Base-by-base conservation (phyloP, 2,888 invertebrate species). In the Ormyrus thymus region DNA sequence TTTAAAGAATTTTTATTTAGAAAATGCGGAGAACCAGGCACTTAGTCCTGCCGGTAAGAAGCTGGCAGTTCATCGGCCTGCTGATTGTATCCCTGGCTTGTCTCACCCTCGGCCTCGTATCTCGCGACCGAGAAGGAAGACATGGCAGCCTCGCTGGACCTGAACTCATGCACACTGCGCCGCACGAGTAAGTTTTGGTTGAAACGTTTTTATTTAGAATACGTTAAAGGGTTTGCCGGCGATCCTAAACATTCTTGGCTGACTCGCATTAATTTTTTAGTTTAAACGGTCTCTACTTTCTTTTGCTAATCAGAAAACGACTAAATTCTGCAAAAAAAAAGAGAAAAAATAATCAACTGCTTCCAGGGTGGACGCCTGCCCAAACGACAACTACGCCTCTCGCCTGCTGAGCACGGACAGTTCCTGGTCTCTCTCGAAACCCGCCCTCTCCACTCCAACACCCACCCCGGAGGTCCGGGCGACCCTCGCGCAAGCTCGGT, bases 81-180 rank as follows among this genome's bases (percentile, higher is more conserved):
- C 82, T 89, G 81, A 81, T 88, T 15, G 87, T 89, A 13, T 89
- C 89, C 10, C 83, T 89, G 6, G 88, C 88, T 13, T 89, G 89
- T 61, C 79, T 89, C 48, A 89, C 89, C 0, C 82, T 89, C 10
- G 89, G 89, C 13, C 83, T 85, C 48, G 87, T 89, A 13, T 87
- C 89, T 29, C 83, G 89, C 43, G 89, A 89, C 70, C 86, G 88
- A 29, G 89, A 88, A 82, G 89, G 89, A 66, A 86, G 85, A 73
- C 86, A 89, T 29, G 89, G 87, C 73, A 89, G 85, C 74, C 83
- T 89, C 6, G 87, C 87, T 7, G 87, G 89, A 79, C 88, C 89
- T 5, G 88, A 89, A 83, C 83, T 89, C 13, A 79, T 84, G 81
- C 88, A 89, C 58, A 84, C 82, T 65, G 89, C 88, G 48, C 89